Evolutionary conservation across 1,140 invertebrate genomes (phyloP), one percentile per base, ranked within the genome.

Genomic region (Sesamia nonagrioides): DNA sequence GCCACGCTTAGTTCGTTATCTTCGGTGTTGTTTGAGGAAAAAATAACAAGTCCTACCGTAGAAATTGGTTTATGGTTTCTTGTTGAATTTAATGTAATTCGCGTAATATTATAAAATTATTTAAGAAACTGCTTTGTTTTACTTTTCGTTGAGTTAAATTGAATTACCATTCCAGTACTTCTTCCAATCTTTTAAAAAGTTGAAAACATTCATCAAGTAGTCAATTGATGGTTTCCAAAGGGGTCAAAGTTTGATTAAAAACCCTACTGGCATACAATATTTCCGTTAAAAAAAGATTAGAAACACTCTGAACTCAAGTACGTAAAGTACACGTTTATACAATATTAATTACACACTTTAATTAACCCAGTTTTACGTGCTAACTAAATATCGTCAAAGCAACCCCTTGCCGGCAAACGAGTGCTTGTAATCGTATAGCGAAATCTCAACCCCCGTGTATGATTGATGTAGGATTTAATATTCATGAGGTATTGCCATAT

Each of bases 391-490:
- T 72, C 74, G 66, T 61, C 66, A 79, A 83, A 76, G 83, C 60
- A 82, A 84, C 82, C 82, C 84, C 81, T 84, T 84, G 40, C 45
- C 78, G 63, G 78, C 79, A 82, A 86, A 87, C 82, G 84, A 85
- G 84, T 85, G 81, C 40, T 37, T 68, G 78, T 80, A 84, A 84
- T 85, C 84, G 71, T 35, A 11, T 17, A 18, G 61, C 66, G 54
- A 69, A 60, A 87, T 85, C 81, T 84, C 56, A 73, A 77, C 81
- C 81, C 56, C 74, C 77, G 68, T 74, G 77, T 84, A 87, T 89
- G 87, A 89, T 89, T 87, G 87, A 89, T 89, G 87, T 87, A 56
- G 76, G 73, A 82, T 82, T 89, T 87, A 87, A 89, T 89, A 89
- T 89, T 86, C 87, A 89, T 87, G 81, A 87, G 80, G 84, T 86